phyloP scores from a whole-genome alignment of 1,140 invertebrate genomes.

The Coptotermes formosanus region DNA sequence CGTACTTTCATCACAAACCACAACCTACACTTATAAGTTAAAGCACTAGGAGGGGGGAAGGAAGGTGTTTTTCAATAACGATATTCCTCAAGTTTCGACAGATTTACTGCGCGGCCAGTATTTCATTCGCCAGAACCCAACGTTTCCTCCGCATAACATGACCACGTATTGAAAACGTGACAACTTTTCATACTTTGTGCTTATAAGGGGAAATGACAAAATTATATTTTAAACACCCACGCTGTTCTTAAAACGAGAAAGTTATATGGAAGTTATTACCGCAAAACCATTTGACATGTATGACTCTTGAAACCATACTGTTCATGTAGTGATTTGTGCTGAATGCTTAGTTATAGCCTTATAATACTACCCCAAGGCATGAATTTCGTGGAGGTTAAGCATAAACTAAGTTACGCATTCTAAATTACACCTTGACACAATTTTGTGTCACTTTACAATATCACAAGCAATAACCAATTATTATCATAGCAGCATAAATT shows the following conservation, averaged over 20 bases:
- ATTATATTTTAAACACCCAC: background rate
- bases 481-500: background rate
- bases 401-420: background rate
- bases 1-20: background rate
- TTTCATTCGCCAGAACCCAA: background rate
- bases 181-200: background rate
- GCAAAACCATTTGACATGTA: background rate
- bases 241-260: background rate
- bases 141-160: background rate
- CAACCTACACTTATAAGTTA: constrained; percentile 17
- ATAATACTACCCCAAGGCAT: background rate
- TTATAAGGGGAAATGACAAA: background rate
- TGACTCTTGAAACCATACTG: background rate
- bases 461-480: background rate
- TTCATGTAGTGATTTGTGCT: background rate
- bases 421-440: background rate
- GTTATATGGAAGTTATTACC: background rate
- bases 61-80: background rate
- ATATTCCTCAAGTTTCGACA: constrained; percentile 2
- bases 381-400: background rate
- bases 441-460: background rate
- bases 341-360: background rate
- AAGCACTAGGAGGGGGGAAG: background rate
- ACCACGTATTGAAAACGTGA: background rate
- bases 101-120: background rate